Conservation (phyloP, 2,113 vertebrate genomes). For the Cephalopholis sonnerati region DNA sequence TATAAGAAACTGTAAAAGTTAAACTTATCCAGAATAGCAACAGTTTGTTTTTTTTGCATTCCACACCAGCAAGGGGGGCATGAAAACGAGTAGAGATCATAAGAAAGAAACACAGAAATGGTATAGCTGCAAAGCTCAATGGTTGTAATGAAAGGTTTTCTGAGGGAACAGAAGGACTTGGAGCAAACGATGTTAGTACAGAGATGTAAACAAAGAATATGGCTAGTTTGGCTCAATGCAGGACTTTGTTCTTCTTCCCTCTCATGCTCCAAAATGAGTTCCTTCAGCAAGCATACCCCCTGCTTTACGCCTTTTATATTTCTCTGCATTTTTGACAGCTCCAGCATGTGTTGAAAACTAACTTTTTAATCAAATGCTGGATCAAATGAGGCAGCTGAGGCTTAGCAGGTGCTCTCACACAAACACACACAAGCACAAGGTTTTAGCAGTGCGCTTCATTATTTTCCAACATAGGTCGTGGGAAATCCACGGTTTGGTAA, state of each 20-base stretch:
- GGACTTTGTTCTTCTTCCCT: slow-evolving; percentile 12
- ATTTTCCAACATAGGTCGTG: neutral
- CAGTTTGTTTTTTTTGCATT: slow-evolving; percentile 5
- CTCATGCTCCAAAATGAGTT: slow-evolving; percentile 4
- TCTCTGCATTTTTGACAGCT: neutral
- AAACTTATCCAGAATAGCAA: neutral
- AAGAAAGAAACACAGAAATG: slow-evolving; percentile 3
- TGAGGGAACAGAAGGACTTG: neutral
- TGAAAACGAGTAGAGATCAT: slow-evolving; percentile 17
- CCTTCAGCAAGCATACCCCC: neutral
- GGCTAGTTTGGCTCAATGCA: neutral
- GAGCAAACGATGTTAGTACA: neutral
- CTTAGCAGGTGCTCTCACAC: neutral
- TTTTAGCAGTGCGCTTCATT: neutral
- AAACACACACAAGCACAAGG: neutral
- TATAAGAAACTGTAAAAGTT: neutral
- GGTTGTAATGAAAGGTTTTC: slow-evolving; percentile 33
- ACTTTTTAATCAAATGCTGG: neutral
- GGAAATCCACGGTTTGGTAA: slow-evolving; percentile 10
- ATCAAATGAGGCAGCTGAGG: neutral
- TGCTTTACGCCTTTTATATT: neutral
- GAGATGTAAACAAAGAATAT: slow-evolving; percentile 27
- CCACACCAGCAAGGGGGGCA: neutral
- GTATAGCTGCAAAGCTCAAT: neutral
- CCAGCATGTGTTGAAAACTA: neutral